These are phyloP conservation scores for Meles meles DNA, from an alignment of 2,113 vertebrate species.

Conservation along the genomic window DNA sequence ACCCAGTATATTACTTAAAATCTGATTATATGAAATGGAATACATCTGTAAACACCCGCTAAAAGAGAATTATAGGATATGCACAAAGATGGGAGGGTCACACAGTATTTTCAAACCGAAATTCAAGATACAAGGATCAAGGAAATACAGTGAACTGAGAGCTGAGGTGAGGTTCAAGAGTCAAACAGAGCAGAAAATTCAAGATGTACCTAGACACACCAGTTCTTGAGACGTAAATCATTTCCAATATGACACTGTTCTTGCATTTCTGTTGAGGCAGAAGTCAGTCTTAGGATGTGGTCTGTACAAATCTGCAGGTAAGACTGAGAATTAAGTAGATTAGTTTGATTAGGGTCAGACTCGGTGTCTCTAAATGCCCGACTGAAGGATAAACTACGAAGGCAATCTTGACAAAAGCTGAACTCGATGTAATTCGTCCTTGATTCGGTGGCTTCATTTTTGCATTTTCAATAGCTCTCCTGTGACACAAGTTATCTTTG, in stretches of 20 bases:
- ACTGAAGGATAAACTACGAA: not conserved
- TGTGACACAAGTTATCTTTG: not conserved
- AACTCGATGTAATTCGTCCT: not conserved
- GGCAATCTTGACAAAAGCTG: not conserved
- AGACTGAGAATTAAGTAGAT: not conserved
- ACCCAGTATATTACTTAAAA: not conserved
- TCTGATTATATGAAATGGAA: conserved; percentile 1
- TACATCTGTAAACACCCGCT: not conserved
- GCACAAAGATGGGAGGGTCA: not conserved
- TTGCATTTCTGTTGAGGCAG: not conserved
- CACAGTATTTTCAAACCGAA: not conserved
- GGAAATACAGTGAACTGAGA: not conserved
- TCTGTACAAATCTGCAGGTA: not conserved
- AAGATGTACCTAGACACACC: not conserved
- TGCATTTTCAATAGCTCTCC: not conserved
- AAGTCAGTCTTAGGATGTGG: not conserved
- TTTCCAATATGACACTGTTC: not conserved
- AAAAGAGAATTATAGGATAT: not conserved
- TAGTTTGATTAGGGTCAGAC: not conserved
- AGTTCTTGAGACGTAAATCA: not conserved
- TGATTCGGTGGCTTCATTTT: not conserved
- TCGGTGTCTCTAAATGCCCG: not conserved
- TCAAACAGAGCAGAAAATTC: not conserved
- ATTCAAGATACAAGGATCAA: not conserved
- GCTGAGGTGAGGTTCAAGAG: not conserved